A percentile compares a stretch with the other conserved stretches of the same genome.
phyloP scores from a whole-genome alignment of 2,888 invertebrate species.

The Diarsia mendica region DNA sequence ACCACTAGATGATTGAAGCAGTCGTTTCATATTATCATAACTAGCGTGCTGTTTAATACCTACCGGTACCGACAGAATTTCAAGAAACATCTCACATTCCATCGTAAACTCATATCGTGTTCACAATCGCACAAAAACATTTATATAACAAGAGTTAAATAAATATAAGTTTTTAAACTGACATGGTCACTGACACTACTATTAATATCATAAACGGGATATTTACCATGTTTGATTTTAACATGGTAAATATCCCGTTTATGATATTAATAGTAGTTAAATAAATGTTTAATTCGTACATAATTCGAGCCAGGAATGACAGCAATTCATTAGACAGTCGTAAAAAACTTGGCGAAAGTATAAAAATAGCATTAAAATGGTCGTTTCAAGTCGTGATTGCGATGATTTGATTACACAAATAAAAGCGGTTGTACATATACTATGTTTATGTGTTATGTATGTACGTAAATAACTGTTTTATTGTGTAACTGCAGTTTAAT shows the following conservation, averaged over 20 bases:
- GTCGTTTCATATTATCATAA: too few species aligned
- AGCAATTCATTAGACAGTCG: conserved; percentile 37
- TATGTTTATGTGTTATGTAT: conserved; percentile 31
- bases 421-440: conserved; percentile 36
- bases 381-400: conserved; percentile 14
- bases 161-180: too few species aligned
- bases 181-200: too few species aligned
- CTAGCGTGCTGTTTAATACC: too few species aligned
- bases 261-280: too few species aligned
- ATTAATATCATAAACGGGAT: too few species aligned
- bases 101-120: conserved; percentile 9
- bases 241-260: too few species aligned
- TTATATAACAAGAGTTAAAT: conserved; percentile 46
- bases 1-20: too few species aligned
- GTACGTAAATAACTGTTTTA: conserved; percentile 24
- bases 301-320: conserved; percentile 24
- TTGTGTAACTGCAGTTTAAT: conserved; percentile 49
- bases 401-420: conserved; percentile 51
- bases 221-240: too few species aligned
- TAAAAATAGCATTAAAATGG: conserved; percentile 16
- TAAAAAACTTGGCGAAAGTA: conserved; percentile 56
- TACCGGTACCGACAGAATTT: not conserved
- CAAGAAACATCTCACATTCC: conserved; percentile 8
- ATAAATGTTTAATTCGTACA: conserved; percentile 19
- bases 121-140: conserved; percentile 16